Percentiles rank a stretch among this genome's conserved stretches.
phyloP scores from a whole-genome alignment of 2,113 vertebrate genomes.

The Amphilophus citrinellus region DNA sequence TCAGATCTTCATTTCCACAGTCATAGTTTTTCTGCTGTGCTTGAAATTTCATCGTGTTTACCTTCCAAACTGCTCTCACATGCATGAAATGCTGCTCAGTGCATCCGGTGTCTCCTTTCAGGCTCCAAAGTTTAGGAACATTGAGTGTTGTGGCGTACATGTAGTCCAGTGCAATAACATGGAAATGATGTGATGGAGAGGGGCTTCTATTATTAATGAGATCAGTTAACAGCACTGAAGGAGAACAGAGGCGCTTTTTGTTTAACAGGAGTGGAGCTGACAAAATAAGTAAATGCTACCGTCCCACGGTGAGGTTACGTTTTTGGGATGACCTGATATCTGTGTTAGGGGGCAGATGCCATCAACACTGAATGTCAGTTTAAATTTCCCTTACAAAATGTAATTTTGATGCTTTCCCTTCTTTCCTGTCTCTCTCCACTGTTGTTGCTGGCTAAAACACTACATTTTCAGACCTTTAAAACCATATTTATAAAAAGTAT shows the following conservation, averaged over 20 bases:
- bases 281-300: neutral
- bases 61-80: neutral
- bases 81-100: neutral
- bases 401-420: no score
- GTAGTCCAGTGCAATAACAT: slow-evolving; percentile 1
- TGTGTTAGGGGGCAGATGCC: neutral
- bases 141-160: neutral
- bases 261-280: slow-evolving; percentile 7
- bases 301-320: neutral
- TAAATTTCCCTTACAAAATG: neutral
- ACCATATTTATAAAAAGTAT: no score
- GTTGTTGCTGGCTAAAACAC: no score
- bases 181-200: neutral
- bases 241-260: neutral
- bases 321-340: neutral
- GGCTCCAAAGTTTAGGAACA: neutral
- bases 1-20: no score
- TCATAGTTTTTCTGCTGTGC: neutral
- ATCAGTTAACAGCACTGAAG: slow-evolving; percentile 14
- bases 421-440: no score
- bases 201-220: slow-evolving; percentile 20
- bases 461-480: no score
- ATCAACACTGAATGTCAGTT: neutral
- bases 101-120: slow-evolving; percentile 10
- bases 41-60: neutral